Base-by-base conservation (phyloP, 2,113 vertebrate genomes). In the Eira barbara region DNA sequence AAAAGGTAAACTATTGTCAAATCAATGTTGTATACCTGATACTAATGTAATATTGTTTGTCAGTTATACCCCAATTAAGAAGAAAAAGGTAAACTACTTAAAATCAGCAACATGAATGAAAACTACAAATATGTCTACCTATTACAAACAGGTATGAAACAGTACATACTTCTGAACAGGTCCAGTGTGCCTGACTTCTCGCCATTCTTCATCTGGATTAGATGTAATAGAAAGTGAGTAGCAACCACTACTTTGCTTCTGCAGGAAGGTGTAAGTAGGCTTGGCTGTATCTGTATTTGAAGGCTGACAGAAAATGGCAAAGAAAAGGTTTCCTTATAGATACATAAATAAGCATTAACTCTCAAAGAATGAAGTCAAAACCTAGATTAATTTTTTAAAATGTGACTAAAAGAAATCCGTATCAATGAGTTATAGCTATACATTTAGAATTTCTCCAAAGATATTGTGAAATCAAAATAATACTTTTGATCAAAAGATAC, bases 211-310 rank as follows among this genome's bases (percentile, higher is more conserved):
- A 95, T 98, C 98, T 29, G 99, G 98, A 92, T 97, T 98, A 74
- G 98, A 98, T 25, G 97, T 98, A 92, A 99, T 89, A 34, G 99
- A 99, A 91, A 99, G 98, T n/a, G 97, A 99, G 96, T 99, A 99
- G 79, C 98, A 98, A 31, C 98, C 99, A 93, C 98, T 98, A 74
- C 87, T 98, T 98, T 98, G 99, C 23, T 98, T 99, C 92, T 99
- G 99, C 94, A 99, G 98, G 83, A 99, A 95, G 1, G 99, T 99
- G 67, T 99, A 99, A 80, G 98, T 98, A 69, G 99, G 99, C 39
- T 97, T 97, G 86, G 92, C 21, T 61, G 98, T 92, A 91, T 98
- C 98, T 73, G 15, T 23, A 88, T 94, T 98, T 96, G 98, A 97
- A 61, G 96, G 95, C 99, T 99, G 92, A 1, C 21, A 98, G 55